Evolutionary conservation across 2,888 invertebrate genomes (phyloP).

Genomic region (Cotesia congregata): DNA sequence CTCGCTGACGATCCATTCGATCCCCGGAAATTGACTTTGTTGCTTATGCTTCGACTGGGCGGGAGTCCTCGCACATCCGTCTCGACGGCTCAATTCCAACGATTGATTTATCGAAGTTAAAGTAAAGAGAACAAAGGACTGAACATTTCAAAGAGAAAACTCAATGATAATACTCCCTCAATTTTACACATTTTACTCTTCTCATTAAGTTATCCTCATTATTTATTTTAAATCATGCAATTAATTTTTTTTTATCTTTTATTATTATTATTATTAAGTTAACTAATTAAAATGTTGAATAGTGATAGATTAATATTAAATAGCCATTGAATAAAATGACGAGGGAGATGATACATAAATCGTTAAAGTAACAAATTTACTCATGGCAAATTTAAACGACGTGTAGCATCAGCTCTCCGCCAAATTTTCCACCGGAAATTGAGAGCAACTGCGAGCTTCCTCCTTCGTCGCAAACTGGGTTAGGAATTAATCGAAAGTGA

Average conservation of each 20-base stretch:
- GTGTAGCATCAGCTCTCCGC: constrained; percentile 38
- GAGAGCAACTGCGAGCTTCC: constrained; percentile 51
- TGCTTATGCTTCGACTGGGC: constrained; percentile 27
- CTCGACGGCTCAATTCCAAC: constrained; percentile 38
- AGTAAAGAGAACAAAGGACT: constrained; percentile 2
- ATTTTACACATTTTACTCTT: not conserved
- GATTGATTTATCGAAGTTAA: constrained; percentile 35
- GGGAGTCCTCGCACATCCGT: constrained; percentile 38
- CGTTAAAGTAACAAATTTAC: constrained; percentile 25
- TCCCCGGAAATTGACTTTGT: constrained; percentile 51
- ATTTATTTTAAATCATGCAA: not conserved
- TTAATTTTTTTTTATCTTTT: too few relatives aligned
- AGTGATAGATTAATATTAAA: not conserved
- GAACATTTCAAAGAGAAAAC: not conserved
- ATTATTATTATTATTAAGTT: not conserved
- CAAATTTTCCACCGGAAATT: constrained; percentile 52
- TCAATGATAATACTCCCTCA: not conserved
- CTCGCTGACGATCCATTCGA: constrained; percentile 39
- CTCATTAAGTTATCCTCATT: not conserved
- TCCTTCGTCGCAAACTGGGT: constrained; percentile 48
- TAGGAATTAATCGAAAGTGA: constrained; percentile 52
- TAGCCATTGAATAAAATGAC: constrained; percentile 15
- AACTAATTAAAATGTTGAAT: not conserved
- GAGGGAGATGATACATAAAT: not conserved
- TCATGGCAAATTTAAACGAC: constrained; percentile 21